These are phyloP conservation scores for Chamaetylas fuelleborni DNA, from an alignment of 2,113 vertebrate species.

Conservation along the genomic window DNA sequence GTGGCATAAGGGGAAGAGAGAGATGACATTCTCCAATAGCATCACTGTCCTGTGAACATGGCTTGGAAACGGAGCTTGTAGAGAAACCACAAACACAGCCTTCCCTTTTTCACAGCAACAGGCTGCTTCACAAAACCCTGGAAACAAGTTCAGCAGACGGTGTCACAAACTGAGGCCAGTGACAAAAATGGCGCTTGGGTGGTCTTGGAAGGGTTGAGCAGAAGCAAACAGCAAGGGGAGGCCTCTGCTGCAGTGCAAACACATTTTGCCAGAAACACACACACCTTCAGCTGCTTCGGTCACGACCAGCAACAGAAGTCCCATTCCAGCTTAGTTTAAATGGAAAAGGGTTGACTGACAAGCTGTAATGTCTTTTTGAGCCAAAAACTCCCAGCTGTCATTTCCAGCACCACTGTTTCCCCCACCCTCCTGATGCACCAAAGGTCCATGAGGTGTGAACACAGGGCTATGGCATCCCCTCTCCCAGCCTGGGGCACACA, in stretches of 20 bases:
- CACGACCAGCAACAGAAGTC: neutral
- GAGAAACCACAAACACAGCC: neutral
- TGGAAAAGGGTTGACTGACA: neutral
- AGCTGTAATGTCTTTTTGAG: neutral
- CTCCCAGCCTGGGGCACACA: neutral
- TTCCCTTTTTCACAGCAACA: neutral
- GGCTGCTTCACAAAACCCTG: fast-evolving
- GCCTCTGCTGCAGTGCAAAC: neutral
- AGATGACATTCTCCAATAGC: neutral
- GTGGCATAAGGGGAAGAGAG: neutral
- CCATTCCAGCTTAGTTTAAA: neutral
- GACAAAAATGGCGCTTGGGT: fast-evolving
- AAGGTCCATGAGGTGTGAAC: fast-evolving
- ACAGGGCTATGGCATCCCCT: fast-evolving
- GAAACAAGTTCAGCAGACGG: fast-evolving
- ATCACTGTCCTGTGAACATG: neutral
- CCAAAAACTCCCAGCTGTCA: neutral
- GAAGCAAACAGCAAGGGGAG: neutral
- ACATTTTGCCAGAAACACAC: neutral
- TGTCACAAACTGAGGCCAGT: neutral
- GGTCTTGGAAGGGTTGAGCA: no score
- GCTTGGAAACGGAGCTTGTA: neutral
- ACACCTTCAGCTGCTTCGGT: neutral
- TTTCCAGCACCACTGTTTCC: neutral
- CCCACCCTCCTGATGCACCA: neutral